Conservation (phyloP, 2,888 invertebrate genomes). For the Chrysopilus asiliformis region DNA sequence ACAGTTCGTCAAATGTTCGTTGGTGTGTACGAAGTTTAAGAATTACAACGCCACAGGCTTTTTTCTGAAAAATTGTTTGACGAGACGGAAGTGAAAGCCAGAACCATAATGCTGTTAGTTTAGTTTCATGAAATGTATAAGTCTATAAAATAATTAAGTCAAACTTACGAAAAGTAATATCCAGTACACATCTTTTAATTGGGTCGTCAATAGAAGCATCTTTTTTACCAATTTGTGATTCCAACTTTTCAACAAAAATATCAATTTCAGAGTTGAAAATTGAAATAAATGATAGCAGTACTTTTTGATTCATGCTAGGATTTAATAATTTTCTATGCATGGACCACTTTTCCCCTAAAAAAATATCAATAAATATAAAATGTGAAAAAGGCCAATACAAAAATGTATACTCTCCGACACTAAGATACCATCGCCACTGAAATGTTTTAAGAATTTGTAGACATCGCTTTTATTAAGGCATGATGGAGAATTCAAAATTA, state of each 20-base stretch:
- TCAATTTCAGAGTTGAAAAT: neutral
- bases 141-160: too few species aligned
- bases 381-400: too few species aligned
- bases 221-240: neutral
- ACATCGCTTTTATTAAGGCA: neutral
- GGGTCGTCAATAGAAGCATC: neutral
- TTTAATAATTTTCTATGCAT: neutral
- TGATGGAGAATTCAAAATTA: neutral
- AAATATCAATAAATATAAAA: too few species aligned
- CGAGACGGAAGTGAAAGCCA: too few species aligned
- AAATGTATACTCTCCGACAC: neutral
- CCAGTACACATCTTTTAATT: neutral
- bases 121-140: too few species aligned
- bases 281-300: neutral
- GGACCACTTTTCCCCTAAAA: neutral
- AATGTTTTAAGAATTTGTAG: neutral
- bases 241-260: neutral
- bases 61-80: too few species aligned
- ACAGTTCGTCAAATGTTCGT: too few species aligned
- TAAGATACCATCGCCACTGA: neutral
- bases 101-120: too few species aligned
- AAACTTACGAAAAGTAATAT: neutral
- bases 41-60: too few species aligned
- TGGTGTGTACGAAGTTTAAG: too few species aligned
- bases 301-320: neutral